phyloP scores from a whole-genome alignment of 1,140 invertebrate genomes.

The Brachionus rubens region DNA sequence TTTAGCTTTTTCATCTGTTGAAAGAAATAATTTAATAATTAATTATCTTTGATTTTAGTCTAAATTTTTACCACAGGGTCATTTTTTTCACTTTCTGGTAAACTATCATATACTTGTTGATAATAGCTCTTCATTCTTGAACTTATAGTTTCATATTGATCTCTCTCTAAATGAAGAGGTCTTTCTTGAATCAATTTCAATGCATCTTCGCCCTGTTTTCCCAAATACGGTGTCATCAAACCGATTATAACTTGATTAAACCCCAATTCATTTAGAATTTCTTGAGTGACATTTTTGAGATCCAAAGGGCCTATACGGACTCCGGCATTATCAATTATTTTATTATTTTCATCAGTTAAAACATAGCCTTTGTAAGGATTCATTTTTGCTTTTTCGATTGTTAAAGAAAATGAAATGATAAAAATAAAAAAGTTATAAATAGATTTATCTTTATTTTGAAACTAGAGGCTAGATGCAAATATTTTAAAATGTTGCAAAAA shows the following conservation, averaged over 20 bases:
- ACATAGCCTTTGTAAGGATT: conserved; percentile 28
- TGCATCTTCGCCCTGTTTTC: conserved; percentile 12
- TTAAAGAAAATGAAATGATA: background rate
- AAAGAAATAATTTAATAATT: background rate
- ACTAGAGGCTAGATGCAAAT: too few species aligned
- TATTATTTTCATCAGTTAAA: background rate
- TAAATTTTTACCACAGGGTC: background rate
- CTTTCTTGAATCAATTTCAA: background rate
- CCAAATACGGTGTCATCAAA: background rate
- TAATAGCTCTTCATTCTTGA: conserved; percentile 24
- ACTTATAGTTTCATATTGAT: conserved; percentile 20
- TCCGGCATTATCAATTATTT: background rate
- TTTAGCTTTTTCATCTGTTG: background rate
- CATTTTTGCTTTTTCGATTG: background rate
- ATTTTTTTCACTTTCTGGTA: background rate
- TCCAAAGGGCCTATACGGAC: conserved; percentile 34
- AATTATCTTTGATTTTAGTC: background rate
- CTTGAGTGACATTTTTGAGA: background rate
- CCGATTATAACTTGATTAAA: background rate
- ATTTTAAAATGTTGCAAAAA: too few species aligned
- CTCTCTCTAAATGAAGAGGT: background rate
- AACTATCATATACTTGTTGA: background rate
- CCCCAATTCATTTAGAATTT: background rate
- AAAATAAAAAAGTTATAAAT: too few species aligned
- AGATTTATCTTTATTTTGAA: too few species aligned